Base-by-base conservation (phyloP, 2,888 invertebrate genomes). In the Tenthredo livida region DNA sequence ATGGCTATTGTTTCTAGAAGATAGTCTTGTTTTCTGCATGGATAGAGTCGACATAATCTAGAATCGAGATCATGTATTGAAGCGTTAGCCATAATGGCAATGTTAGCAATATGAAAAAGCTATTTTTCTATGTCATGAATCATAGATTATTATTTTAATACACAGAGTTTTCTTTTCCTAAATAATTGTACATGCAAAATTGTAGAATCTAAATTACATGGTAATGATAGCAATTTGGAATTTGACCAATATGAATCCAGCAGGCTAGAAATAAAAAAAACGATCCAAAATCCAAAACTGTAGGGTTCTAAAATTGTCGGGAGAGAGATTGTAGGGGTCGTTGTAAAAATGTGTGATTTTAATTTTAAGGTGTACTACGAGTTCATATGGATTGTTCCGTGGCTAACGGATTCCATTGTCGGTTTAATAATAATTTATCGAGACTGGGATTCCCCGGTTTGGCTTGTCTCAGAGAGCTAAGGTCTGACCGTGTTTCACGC, bases 361-460 rank as follows among this genome's bases (percentile, higher is more conserved):
- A 25, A 61, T 17, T n/a, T 6, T 21, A 2, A 61, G 21, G 25
- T 10, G 25, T 33, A 33, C 2, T 61, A 21, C 25, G 43, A 21
- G n/a, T 73, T 43, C 43, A 7, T 73, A 73, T 12, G 43, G 21
- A 73, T 73, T 43, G 43, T 89, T 88, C 86, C 87, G 87, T 73
- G 73, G 73, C 21, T 73, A 43, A 73, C 43, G 73, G 73, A 73
- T 73, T 43, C n/a, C 73, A 73, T 73, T 73, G 73, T 73, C 73
- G 43, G 73, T 73, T 73, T 73, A 43, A 73, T 73, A 73, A 43
- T 73, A 67, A 67, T 67, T 73, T 73, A 73, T 73, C 43, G 43
- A 73, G n/a, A 43, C 73, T 33, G 67, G 33, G 67, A 67, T 67
- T 67, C 21, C 73, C 73, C 40, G 73, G 73, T 73, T 73, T 73